Percentiles rank a stretch among this genome's conserved stretches.
Conservation (phyloP, 2,113 vertebrate species). For the Istiophorus platypterus region DNA sequence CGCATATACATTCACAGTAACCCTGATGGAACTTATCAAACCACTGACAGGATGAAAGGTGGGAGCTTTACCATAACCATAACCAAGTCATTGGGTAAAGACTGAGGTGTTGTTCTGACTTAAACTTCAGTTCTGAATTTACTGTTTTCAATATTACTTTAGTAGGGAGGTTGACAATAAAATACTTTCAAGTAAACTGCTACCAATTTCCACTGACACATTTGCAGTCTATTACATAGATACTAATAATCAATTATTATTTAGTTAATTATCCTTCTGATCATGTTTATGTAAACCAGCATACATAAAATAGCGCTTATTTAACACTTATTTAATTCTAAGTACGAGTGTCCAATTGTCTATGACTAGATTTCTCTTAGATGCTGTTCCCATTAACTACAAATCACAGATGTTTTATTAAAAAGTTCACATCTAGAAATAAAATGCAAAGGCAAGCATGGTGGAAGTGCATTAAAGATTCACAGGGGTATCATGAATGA, state of each 20-base stretch:
- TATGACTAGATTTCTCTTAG: background rate
- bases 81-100: slow-evolving; percentile 1
- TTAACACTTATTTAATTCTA: background rate
- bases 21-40: slow-evolving; percentile 42
- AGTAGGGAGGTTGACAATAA: background rate
- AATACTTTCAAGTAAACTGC: background rate
- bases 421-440: background rate
- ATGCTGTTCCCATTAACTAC: background rate
- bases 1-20: slow-evolving; percentile 12
- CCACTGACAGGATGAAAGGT: slow-evolving; percentile 43
- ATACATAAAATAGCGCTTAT: background rate
- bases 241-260: background rate
- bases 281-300: background rate
- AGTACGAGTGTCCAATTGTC: background rate
- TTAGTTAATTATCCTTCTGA: background rate
- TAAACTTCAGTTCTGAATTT: background rate
- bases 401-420: no score
- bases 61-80: slow-evolving; percentile 21
- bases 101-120: background rate
- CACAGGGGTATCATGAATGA: background rate
- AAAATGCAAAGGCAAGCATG: background rate
- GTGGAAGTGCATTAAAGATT: background rate
- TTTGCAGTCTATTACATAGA: background rate
- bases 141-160: background rate
- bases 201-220: background rate